A percentile compares a stretch with the other conserved stretches of the same genome.
Evolutionary conservation across 2,113 vertebrate species (phyloP).

Genomic region (Pachyramphus minor): DNA sequence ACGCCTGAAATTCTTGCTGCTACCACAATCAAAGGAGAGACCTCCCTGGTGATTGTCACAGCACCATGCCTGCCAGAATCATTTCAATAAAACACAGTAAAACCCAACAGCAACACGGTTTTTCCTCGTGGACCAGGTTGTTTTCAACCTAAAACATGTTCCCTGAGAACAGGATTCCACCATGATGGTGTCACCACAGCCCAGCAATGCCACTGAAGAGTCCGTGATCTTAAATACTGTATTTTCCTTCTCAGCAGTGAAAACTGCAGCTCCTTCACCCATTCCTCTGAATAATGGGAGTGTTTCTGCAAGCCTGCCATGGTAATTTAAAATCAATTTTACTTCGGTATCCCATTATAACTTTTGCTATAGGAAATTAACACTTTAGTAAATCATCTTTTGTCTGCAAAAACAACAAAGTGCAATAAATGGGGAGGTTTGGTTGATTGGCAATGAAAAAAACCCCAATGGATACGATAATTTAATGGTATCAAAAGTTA

Average conservation of each 20-base stretch:
- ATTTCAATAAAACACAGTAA: not conserved
- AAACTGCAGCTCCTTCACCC: not conserved
- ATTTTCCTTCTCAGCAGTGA: not conserved
- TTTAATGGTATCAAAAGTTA: not conserved
- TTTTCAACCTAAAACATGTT: not conserved
- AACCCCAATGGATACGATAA: not conserved
- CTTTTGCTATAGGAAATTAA: constrained; percentile 58
- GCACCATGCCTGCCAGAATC: not conserved
- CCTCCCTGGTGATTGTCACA: not conserved
- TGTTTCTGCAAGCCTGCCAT: constrained; percentile 38
- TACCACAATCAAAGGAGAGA: not conserved
- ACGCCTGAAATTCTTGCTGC: not conserved
- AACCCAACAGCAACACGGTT: accelerated
- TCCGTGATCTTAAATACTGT: not conserved
- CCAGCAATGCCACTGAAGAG: not conserved
- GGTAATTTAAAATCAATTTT: constrained; percentile 62
- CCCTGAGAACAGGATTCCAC: not conserved
- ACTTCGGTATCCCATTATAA: constrained; percentile 27
- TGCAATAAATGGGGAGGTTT: not conserved
- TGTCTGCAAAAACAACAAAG: not conserved
- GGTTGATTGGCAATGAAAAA: not conserved
- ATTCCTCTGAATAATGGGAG: constrained; percentile 16
- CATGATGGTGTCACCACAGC: not conserved
- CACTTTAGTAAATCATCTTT: constrained; percentile 32
- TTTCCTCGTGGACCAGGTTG: not conserved